These are phyloP conservation scores for Hirtodrosophila duncani DNA, from an alignment of 2,888 invertebrate genomes.

Conservation along the genomic window DNA sequence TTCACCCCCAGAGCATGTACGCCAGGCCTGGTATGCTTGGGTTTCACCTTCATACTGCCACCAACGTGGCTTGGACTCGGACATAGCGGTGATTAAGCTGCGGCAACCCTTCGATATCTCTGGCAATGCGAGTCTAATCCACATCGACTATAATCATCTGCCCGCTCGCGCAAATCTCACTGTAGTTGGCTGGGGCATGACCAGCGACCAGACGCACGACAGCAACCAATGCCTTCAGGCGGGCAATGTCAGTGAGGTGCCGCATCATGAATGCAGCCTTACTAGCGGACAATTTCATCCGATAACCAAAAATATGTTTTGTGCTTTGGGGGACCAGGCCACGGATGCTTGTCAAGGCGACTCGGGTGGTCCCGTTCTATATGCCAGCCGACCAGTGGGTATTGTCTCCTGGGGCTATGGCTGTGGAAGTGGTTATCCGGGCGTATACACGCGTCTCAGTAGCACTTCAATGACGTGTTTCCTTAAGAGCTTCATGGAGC, in stretches of 20 bases:
- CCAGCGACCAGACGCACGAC: not conserved
- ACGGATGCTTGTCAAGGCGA: conserved; percentile 67
- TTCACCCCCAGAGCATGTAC: conserved; percentile 12
- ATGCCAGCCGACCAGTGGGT: conserved; percentile 79
- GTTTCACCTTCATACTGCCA: conserved; percentile 5
- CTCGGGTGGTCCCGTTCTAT: conserved; percentile 67
- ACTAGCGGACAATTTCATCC: not conserved
- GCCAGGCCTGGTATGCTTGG: conserved; percentile 19
- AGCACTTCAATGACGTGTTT: conserved; percentile 24
- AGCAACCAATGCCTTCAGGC: conserved; percentile 39
- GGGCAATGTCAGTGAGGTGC: conserved; percentile 28
- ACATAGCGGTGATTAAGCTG: conserved; percentile 43
- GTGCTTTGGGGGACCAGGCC: conserved; percentile 41
- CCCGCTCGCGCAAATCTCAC: conserved; percentile 25
- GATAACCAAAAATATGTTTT: conserved; percentile 59
- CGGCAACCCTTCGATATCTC: conserved; percentile 25
- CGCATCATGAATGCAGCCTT: conserved; percentile 21
- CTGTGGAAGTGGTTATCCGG: conserved; percentile 81
- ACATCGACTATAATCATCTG: conserved; percentile 38
- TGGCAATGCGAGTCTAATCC: conserved; percentile 8
- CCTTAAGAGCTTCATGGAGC: conserved; percentile 18
- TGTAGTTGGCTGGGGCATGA: conserved; percentile 59
- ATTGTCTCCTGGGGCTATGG: conserved; percentile 81
- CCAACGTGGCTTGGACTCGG: conserved; percentile 8
- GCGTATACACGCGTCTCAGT: conserved; percentile 85